These are phyloP conservation scores for Laterallus jamaicensis DNA, from an alignment of 2,113 vertebrate genomes.

Conservation along the genomic window DNA sequence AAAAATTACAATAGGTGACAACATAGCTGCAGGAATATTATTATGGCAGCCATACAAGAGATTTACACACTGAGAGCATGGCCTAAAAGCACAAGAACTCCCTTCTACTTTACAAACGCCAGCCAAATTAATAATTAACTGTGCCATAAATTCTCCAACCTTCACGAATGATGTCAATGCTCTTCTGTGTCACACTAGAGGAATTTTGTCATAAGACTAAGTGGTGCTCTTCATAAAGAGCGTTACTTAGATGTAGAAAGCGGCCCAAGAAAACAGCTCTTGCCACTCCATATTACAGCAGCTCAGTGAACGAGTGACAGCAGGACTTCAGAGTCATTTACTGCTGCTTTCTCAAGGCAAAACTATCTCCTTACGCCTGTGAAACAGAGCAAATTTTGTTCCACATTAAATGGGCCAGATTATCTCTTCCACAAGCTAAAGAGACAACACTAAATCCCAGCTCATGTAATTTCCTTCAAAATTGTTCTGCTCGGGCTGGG, in stretches of 20 bases:
- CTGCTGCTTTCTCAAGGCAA: conserved; percentile 60
- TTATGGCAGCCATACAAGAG: conserved; percentile 51
- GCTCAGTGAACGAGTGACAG: background rate
- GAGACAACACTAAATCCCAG: conserved; percentile 56
- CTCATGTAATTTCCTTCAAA: conserved; percentile 63
- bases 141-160: conserved; percentile 33
- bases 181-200: conserved; percentile 15
- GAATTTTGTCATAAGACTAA: conserved; percentile 49
- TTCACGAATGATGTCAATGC: conserved; percentile 33
- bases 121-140: conserved; percentile 74
- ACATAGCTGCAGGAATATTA: conserved; percentile 66
- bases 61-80: conserved; percentile 56
- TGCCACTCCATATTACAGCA: conserved; percentile 37
- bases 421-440: conserved; percentile 60
- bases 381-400: conserved; percentile 53
- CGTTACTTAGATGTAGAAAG: conserved; percentile 6
- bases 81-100: conserved; percentile 59
- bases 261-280: conserved; percentile 8
- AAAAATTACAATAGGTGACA: conserved; percentile 77
- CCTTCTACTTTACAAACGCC: conserved; percentile 65
- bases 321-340: conserved; percentile 58
- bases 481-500: conserved; percentile 35
- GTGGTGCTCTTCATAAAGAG: conserved; percentile 40
- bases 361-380: conserved; percentile 1
- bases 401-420: conserved; percentile 51